A percentile compares a stretch with the other conserved stretches of the same genome.
These are phyloP conservation scores for Eurois occulta DNA, from an alignment of 2,888 invertebrate genomes.

Conservation along the genomic window DNA sequence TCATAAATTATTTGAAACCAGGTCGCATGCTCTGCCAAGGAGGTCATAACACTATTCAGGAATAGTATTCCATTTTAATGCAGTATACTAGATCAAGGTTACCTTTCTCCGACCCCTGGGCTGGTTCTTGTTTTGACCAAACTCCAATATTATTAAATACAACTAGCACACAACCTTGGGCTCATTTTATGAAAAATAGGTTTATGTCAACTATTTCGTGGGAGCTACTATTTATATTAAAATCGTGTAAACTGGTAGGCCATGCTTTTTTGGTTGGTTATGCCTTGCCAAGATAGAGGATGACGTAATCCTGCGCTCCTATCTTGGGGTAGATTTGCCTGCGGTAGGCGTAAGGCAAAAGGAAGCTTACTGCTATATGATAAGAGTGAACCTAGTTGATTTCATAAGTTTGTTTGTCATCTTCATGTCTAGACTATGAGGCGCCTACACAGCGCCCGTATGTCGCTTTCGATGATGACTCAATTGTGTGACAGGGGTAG, in stretches of 20 bases:
- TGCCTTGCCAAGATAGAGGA: conserved; percentile 75
- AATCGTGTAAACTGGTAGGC: conserved; percentile 53
- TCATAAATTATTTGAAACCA: conserved; percentile 9
- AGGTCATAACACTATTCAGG: conserved; percentile 12
- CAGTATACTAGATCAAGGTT: conserved; percentile 60
- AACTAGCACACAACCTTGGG: conserved; percentile 74
- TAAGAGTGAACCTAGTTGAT: conserved; percentile 39
- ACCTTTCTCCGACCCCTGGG: conserved; percentile 21
- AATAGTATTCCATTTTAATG: conserved; percentile 20
- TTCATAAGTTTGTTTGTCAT: conserved; percentile 55
- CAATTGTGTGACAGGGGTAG: conserved; percentile 44
- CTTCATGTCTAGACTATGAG: conserved; percentile 75
- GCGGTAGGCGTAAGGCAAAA: conserved; percentile 46
- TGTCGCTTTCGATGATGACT: conserved; percentile 59
- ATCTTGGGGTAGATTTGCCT: conserved; percentile 57
- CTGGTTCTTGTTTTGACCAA: conserved; percentile 57
- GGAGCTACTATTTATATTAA: conserved; percentile 58
- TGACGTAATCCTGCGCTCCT: conserved; percentile 78
- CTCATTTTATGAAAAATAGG: conserved; percentile 70
- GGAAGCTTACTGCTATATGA: conserved; percentile 22
- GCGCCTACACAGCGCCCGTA: conserved; percentile 66
- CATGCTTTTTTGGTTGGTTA: conserved; percentile 70
- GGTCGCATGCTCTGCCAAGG: conserved; percentile 28
- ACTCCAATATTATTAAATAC: conserved; percentile 66
- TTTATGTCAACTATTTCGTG: conserved; percentile 64